phyloP scores from a whole-genome alignment of 2,888 invertebrate genomes.

The Matsumyia berberina region DNA sequence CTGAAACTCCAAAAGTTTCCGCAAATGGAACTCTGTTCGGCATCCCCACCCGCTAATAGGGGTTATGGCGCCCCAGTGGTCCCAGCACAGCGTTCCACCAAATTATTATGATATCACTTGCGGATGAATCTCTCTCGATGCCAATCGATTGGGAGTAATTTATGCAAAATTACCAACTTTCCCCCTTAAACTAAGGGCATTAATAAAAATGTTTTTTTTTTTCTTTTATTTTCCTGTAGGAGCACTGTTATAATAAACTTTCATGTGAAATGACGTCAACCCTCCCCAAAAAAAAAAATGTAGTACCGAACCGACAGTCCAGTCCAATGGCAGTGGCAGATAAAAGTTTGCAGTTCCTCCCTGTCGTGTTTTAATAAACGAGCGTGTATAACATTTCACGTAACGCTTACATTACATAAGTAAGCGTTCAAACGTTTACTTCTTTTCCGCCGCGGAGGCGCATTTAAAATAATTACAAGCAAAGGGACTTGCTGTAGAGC shows the following conservation, averaged over 20 bases:
- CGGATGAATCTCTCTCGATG: conserved; percentile 18
- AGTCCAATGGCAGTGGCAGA: background rate
- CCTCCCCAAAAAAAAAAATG: conserved; percentile 10
- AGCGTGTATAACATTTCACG: conserved; percentile 36
- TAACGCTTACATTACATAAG: conserved; percentile 30
- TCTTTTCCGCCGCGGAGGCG: conserved; percentile 8
- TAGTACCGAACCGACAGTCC: background rate
- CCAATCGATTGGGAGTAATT: conserved; percentile 50
- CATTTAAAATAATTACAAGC: conserved; percentile 47
- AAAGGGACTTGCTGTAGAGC: conserved; percentile 7
- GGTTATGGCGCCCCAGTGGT: conserved; percentile 26
- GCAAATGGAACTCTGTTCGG: background rate
- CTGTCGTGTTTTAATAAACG: conserved; percentile 20
- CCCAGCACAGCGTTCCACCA: conserved; percentile 7
- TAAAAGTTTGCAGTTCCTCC: conserved; percentile 35
- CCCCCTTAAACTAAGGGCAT: conserved; percentile 4
- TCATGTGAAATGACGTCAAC: conserved; percentile 29
- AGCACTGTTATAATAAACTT: conserved; percentile 7
- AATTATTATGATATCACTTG: conserved; percentile 46
- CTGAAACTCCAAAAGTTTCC: conserved; percentile 8
- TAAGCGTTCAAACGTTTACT: conserved; percentile 31
- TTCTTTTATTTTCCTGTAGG: background rate
- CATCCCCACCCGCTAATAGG: background rate
- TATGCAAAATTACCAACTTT: conserved; percentile 55
- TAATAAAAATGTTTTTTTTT: conserved; percentile 34